These are phyloP conservation scores for Celastrina argiolus DNA, from an alignment of 2,888 invertebrate species.

Conservation along the genomic window DNA sequence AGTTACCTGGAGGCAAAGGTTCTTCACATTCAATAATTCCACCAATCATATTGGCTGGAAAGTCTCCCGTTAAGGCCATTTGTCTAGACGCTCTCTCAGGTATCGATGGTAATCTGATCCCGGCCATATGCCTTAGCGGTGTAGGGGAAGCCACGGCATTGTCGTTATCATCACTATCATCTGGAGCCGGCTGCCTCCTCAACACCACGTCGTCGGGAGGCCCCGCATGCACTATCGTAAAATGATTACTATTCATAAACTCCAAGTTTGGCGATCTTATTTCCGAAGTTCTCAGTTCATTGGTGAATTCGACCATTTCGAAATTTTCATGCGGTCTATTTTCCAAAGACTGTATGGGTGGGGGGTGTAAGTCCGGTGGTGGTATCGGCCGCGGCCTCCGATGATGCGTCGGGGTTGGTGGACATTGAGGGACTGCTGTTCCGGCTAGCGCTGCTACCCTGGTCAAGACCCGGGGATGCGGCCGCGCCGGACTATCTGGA, in stretches of 20 bases:
- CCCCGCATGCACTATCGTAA: slow-evolving; percentile 73
- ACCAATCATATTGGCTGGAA: slow-evolving; percentile 73
- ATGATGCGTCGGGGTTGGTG: slow-evolving; percentile 92
- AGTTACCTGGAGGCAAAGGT: slow-evolving; percentile 89
- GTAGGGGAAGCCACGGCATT: slow-evolving; percentile 76
- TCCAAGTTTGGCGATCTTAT: slow-evolving; percentile 76
- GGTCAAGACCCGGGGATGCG: slow-evolving; percentile 81
- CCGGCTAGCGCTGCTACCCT: slow-evolving; percentile 79
- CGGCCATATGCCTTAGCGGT: slow-evolving; percentile 83
- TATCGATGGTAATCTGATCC: slow-evolving; percentile 88
- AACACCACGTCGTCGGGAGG: slow-evolving; percentile 72
- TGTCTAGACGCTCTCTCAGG: slow-evolving; percentile 83
- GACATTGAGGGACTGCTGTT: slow-evolving; percentile 82
- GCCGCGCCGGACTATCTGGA: slow-evolving; percentile 68
- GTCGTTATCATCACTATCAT: slow-evolving; percentile 67
- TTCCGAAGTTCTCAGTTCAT: slow-evolving; percentile 70
- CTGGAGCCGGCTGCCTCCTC: slow-evolving; percentile 59
- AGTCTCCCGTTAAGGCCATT: slow-evolving; percentile 76
- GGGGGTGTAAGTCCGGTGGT: slow-evolving; percentile 74
- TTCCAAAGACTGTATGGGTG: slow-evolving; percentile 64
- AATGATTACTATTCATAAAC: slow-evolving; percentile 76
- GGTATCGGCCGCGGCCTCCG: slow-evolving; percentile 81
- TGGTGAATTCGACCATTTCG: slow-evolving; percentile 70
- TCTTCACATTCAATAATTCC: slow-evolving; percentile 84
- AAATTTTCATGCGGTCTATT: slow-evolving; percentile 56